Base-by-base conservation (phyloP, 2,113 vertebrate genomes). In the Podocnemis expansa region DNA sequence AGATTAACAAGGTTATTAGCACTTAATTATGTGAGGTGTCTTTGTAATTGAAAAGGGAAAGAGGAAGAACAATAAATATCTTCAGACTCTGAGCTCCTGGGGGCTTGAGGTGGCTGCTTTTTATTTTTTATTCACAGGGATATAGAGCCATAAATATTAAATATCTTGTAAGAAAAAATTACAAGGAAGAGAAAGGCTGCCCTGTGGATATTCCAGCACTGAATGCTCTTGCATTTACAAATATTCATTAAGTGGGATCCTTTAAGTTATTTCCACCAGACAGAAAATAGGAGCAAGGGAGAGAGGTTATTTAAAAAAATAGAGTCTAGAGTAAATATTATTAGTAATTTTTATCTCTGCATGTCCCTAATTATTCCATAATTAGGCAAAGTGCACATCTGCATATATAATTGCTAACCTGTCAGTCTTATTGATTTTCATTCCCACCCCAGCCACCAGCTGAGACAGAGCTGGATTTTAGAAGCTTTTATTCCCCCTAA, bases 1-100 rank as follows among this genome's bases (percentile, higher is more conserved):
- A 96, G 96, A 97, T 97, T 96, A 98, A 97, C 97, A 96, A 97
- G 95, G 96, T 97, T 97, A 97, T 97, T 97, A 98, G 97, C 96
- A 97, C 95, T 97, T 98, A 93, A 98, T 97, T 97, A 97, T 85
- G 95, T 94, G 95, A 93, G 94, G 96, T 97, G 93, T 93, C 97
- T 90, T 80, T 94, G 91, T 96, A 97, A 98, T 96, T 98, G 97
- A 96, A 98, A 97, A 97, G 93, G 80, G 87, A 94, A 96, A 96
- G 95, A 90, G 84, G 91, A 90, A 96, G 90, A 51, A 0, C 95
- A 93, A 63, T 92, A 91, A 97, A 96, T 89, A 91, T 92, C 95
- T 91, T 90, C 73, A 60, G 91, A 76, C 92, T 90, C 91, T 5
- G 49, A 83, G 93, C 94, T 97, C 96, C 94, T 89, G 89, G 89